Evolutionary conservation across 2,888 invertebrate genomes (phyloP), one percentile per base, ranked within the genome.

Genomic region (Eudemis profundana): DNA sequence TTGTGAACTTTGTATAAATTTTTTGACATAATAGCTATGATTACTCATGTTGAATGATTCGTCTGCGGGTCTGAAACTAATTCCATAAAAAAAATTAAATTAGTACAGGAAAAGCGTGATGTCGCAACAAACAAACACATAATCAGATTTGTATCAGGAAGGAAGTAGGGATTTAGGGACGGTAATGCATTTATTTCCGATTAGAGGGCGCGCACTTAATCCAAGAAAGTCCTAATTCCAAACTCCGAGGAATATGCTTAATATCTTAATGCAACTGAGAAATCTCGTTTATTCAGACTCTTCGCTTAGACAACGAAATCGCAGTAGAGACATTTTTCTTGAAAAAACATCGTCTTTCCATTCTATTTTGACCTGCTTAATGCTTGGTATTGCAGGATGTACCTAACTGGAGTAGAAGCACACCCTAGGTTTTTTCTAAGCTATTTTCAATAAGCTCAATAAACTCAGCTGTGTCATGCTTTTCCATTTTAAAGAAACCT

Each of bases 241-340:
- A 3, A 8, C n/a, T 4, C 21, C 54, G 12, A 51, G 57, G 44
- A 44, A 44, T 65, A 46, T 51, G 40, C 40, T 47, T 60, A 65
- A 60, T 65, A 65, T 65, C 65, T 60, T 60, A 65, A 60, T 65
- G 51, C 40, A 65, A 23, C 51, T 46, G 51, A 53, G 59, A 47
- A 53, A 53, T 47, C 65, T 53, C 60, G 12, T 53, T 53, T 60
- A 65, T 60, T 46, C 27, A 21, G 19, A 33, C 27, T 23, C 33
- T 49, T 17, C 5, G 3, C 53, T 10, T 12, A 40, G 10, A 1
- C 1, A n/a, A 19, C 2, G 7, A 10, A 17, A 0, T 3, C 14
- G 19, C 65, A 65, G 60, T 53, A 65, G 46, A 4, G 65, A 33
- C 4, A 15, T 29, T 47, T 7, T 5, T 14, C 1, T 10, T 5